Conservation (phyloP, 2,113 vertebrate species). For the Pogona vitticeps region DNA sequence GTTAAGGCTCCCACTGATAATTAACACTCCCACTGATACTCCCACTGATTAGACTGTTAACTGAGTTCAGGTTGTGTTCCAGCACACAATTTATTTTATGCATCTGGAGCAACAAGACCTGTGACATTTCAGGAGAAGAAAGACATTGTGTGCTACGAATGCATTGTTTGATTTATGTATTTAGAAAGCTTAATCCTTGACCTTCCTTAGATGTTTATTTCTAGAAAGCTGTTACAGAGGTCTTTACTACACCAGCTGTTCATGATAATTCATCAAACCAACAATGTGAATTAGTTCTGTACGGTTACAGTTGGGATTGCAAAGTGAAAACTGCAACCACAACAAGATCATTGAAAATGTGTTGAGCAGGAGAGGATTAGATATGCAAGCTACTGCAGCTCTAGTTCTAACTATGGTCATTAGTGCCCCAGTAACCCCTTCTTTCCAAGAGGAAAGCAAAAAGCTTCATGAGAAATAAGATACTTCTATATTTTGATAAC, state of each 20-base stretch:
- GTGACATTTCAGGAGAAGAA: neutral
- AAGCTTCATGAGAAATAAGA: neutral
- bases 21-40: neutral
- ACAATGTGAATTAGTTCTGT: neutral
- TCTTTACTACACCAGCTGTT: neutral
- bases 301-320: too few species aligned
- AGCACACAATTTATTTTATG: constrained; percentile 47
- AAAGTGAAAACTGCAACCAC: neutral
- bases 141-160: neutral
- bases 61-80: neutral
- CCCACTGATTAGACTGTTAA: constrained; percentile 29
- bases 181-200: constrained; percentile 26
- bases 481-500: neutral
- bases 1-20: neutral
- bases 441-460: neutral
- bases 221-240: constrained; percentile 1
- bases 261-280: neutral
- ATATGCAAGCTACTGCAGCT: neutral
- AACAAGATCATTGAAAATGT: neutral
- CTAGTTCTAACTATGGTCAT: neutral
- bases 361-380: neutral
- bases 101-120: neutral
- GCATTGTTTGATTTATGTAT: constrained; percentile 21
- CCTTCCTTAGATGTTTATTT: neutral
- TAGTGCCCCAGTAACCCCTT: neutral